Conservation (phyloP, 2,797 vertebrate genomes). For the Hydrolagus colliei region DNA sequence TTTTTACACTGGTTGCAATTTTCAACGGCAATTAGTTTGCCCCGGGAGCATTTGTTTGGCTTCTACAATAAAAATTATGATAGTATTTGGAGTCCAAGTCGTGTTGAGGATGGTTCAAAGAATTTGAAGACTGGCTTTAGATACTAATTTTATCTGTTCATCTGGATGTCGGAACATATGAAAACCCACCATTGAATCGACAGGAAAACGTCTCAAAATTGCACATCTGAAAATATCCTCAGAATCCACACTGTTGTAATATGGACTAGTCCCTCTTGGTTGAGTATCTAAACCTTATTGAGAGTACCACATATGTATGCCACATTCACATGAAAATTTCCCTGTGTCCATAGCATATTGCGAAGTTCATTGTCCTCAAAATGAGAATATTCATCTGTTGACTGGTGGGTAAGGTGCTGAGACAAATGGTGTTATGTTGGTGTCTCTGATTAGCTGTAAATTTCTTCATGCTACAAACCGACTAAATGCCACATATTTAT, state of each 20-base stretch:
- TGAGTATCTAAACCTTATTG: too few species aligned
- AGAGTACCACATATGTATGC: too few species aligned
- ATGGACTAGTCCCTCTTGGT: too few species aligned
- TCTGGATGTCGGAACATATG: too few species aligned
- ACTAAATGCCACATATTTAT: background rate
- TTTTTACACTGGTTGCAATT: background rate
- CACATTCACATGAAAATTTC: too few species aligned
- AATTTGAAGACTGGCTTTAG: background rate
- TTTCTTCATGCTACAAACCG: background rate
- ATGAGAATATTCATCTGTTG: background rate
- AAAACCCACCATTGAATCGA: too few species aligned
- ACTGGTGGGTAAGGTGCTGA: background rate
- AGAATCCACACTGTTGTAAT: too few species aligned
- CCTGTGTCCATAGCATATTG: too few species aligned
- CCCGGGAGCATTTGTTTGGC: background rate
- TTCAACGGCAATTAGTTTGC: background rate
- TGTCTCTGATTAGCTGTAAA: background rate
- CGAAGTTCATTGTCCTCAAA: too few species aligned
- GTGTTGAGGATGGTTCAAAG: background rate
- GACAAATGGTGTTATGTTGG: background rate
- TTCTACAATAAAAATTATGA: background rate
- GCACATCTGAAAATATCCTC: too few species aligned
- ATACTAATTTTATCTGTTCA: background rate
- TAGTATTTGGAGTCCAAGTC: background rate
- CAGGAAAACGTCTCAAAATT: too few species aligned